These are phyloP conservation scores for Cinclus cinclus DNA, from an alignment of 2,113 vertebrate genomes.

Conservation along the genomic window DNA sequence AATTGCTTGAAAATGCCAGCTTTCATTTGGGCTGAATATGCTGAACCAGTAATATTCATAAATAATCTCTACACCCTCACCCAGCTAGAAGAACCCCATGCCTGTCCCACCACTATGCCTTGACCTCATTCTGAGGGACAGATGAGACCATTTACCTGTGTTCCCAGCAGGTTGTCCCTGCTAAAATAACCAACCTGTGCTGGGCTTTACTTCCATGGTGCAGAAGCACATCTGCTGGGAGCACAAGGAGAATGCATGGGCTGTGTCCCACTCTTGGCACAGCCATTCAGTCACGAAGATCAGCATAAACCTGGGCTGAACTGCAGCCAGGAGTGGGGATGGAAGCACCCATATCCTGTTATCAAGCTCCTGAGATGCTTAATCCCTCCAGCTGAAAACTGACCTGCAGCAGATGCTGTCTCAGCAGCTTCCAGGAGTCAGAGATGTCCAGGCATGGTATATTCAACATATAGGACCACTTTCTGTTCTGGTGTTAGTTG, in stretches of 20 bases:
- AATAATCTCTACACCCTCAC: neutral
- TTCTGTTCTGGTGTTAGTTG: neutral
- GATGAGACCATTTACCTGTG: neutral
- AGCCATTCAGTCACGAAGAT: neutral
- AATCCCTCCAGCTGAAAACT: conserved; percentile 52
- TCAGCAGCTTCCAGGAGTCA: neutral
- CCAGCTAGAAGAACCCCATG: neutral
- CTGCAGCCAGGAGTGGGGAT: neutral
- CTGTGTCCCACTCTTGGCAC: neutral
- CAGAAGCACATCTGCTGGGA: neutral
- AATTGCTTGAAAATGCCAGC: neutral
- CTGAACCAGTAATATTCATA: neutral
- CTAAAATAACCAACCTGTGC: neutral
- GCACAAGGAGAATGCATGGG: neutral
- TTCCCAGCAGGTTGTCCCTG: neutral
- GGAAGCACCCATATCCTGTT: neutral
- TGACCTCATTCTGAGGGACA: neutral
- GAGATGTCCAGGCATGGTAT: neutral
- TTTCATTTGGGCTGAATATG: neutral
- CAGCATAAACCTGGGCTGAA: neutral
- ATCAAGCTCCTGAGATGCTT: neutral
- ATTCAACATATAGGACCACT: neutral
- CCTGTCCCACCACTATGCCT: neutral
- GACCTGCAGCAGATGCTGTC: conserved; percentile 12
- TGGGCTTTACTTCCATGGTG: neutral